Percentiles rank a stretch among this genome's conserved stretches.
These are phyloP conservation scores for Urophycis tenuis DNA, from an alignment of 2,797 vertebrate genomes.

Conservation along the genomic window DNA sequence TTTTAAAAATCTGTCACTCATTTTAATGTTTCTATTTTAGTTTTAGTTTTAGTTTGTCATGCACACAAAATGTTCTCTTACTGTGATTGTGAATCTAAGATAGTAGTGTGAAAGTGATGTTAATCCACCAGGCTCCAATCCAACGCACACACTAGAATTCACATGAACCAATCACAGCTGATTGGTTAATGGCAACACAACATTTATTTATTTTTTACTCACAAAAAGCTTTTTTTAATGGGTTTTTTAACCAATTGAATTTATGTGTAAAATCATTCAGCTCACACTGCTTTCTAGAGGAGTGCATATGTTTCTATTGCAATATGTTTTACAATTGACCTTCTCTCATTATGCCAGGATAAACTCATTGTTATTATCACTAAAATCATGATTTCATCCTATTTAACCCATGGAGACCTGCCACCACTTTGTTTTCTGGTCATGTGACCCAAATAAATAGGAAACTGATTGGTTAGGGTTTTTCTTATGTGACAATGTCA, in stretches of 20 bases:
- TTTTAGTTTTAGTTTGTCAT: constrained; percentile 12
- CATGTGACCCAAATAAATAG: not conserved
- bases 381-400: not conserved
- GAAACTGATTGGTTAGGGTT: no score
- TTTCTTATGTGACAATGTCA: not conserved
- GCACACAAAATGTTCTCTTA: not conserved
- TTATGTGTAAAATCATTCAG: not conserved
- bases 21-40: constrained; percentile 33
- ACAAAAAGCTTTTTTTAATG: no score
- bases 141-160: not conserved
- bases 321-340: not conserved
- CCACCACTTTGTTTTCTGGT: not conserved
- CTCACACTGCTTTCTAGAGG: not conserved
- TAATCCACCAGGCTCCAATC: not conserved
- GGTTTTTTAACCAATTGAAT: not conserved
- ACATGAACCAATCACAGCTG: no score
- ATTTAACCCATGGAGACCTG: not conserved
- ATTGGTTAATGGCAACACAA: not conserved
- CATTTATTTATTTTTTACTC: no score
- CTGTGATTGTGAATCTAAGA: not conserved
- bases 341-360: not conserved
- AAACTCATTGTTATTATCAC: not conserved
- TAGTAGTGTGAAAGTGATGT: not conserved
- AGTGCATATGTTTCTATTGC: not conserved
- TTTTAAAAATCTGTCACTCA: constrained; percentile 52